These are phyloP conservation scores for Phenacoccus solenopsis DNA, from an alignment of 1,140 invertebrate genomes.

Conservation along the genomic window DNA sequence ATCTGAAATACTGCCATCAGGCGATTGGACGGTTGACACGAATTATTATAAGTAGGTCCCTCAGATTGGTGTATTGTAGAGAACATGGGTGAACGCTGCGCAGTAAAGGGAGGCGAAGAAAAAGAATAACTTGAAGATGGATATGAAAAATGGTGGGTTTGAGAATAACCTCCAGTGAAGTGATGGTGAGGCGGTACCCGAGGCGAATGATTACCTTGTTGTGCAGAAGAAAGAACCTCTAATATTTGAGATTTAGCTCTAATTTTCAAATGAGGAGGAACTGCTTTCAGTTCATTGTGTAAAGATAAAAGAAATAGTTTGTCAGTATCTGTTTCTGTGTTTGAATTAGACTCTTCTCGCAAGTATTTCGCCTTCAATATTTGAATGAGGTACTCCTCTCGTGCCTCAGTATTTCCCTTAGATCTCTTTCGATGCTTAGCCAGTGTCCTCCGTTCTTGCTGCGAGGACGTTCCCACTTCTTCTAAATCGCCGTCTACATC, in stretches of 20 bases:
- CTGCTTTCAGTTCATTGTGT: constrained; percentile 8
- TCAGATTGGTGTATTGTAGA: too few species aligned
- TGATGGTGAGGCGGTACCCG: too few species aligned
- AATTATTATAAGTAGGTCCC: too few species aligned
- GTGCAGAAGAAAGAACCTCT: not conserved
- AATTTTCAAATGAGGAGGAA: constrained; percentile 2
- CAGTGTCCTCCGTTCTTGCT: not conserved
- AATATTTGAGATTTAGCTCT: not conserved
- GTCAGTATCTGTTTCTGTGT: constrained; percentile 1
- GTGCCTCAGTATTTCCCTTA: not conserved
- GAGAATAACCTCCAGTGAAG: too few species aligned
- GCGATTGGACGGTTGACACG: too few species aligned
- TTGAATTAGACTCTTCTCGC: not conserved
- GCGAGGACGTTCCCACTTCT: not conserved
- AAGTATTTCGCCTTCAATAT: not conserved
- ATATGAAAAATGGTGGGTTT: too few species aligned
- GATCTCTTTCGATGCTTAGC: not conserved
- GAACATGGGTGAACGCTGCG: too few species aligned
- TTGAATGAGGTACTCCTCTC: constrained; percentile 4
- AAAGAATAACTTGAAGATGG: too few species aligned
- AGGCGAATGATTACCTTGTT: not conserved
- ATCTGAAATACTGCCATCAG: too few species aligned
- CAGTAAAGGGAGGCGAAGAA: too few species aligned
- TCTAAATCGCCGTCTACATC: constrained; percentile 3
- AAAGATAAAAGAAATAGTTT: constrained; percentile 14